Percentiles rank a stretch among this genome's conserved stretches.
These are phyloP conservation scores for Tetanocera ferruginea DNA, from an alignment of 2,888 invertebrate genomes.

Conservation along the genomic window DNA sequence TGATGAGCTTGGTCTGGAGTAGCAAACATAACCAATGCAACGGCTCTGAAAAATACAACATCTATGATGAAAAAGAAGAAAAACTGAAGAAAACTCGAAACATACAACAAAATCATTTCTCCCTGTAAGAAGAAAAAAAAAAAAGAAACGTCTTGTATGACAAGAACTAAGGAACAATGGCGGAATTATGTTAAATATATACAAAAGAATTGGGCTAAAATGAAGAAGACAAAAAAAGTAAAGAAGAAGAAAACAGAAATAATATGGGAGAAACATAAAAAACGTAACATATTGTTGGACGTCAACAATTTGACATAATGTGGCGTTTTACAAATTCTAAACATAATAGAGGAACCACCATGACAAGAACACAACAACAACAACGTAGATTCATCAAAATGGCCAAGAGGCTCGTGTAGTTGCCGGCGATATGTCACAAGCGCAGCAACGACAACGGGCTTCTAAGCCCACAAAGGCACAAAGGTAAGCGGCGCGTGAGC, in stretches of 20 bases:
- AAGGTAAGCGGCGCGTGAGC: slow-evolving; percentile 27
- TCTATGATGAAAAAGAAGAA: background rate
- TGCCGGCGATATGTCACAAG: slow-evolving; percentile 28
- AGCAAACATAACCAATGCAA: background rate
- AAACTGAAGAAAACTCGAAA: background rate
- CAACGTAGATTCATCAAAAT: slow-evolving; percentile 56
- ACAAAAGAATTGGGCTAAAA: background rate
- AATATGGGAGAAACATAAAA: background rate
- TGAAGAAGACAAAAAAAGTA: background rate
- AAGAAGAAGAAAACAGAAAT: background rate
- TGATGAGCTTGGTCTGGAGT: background rate
- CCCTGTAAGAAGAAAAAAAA: background rate
- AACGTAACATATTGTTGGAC: slow-evolving; percentile 43
- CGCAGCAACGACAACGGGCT: slow-evolving; percentile 43
- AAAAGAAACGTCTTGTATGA: background rate
- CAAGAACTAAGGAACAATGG: background rate
- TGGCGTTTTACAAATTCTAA: slow-evolving; percentile 66
- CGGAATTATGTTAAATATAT: background rate
- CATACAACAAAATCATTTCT: background rate
- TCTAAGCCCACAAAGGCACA: slow-evolving; percentile 28
- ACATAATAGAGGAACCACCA: slow-evolving; percentile 20
- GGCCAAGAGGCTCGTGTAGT: slow-evolving; percentile 40
- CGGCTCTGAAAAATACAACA: background rate
- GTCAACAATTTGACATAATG: slow-evolving; percentile 67
- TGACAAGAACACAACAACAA: slow-evolving; percentile 30